Base-by-base conservation (phyloP, 2,888 invertebrate genomes). In the Leucophora obtusa region DNA sequence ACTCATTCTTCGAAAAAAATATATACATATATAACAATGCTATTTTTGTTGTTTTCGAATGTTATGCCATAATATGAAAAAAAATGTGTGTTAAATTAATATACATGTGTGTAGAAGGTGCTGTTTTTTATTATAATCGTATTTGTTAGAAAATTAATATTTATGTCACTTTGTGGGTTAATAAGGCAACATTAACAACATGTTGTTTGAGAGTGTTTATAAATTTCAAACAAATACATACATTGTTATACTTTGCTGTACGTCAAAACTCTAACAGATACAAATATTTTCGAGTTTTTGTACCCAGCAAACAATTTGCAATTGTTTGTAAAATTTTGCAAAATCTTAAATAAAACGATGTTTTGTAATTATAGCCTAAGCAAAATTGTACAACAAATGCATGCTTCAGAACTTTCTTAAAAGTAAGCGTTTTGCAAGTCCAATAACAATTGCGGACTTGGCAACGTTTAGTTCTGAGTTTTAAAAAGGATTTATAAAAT, bases 111-210 rank as follows among this genome's bases (percentile, higher is more conserved):
- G 21, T 43, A 17, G 8, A 4, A 38, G 51, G 35, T 28, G 10
- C 28, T 33, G 28, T 33, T 21, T 38, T 11, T 47, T 72, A 24
- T 60, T 35, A n/a, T 63, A 71, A 60, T 58, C 60, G 47, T 68
- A 47, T 66, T 56, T 77, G n/a, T 63, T 50, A 50, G 56, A 18
- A 70, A 75, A 71, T 80, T 82, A 82, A 80, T 80, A 82, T 70
- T 54, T 74, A 65, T 78, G 62, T 72, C 72, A 71, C 74, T 82
- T 71, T 60, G 70, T 51, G 74, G 85, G 87, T 88, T 88, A 88
- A 87, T 86, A 87, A 88, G 84, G 82, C 83, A 80, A 58, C 66
- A 71, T 71, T 75, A 75, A 79, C 59, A 86, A 86, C 75, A 74
- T 70, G 62, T 50, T 71, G 21, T 65, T 58, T 65, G 18, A 47